A percentile compares a stretch with the other conserved stretches of the same genome.
Conservation (phyloP, 2,113 vertebrate genomes). For the Xiphophorus hellerii region DNA sequence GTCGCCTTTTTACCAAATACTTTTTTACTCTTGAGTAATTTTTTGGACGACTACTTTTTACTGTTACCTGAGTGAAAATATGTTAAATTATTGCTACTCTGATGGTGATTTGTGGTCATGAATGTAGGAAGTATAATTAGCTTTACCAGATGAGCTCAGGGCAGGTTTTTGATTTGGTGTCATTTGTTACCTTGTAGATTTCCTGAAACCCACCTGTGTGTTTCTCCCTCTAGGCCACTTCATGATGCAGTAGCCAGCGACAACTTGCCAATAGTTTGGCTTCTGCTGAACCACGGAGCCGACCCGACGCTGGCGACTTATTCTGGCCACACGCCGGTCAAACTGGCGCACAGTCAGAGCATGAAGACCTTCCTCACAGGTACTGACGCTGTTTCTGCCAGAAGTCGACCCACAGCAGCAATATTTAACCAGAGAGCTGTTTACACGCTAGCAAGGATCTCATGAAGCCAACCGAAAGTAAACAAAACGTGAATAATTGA, state of each 20-base stretch:
- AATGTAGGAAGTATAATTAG: not conserved
- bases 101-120: not conserved
- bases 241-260: slow-evolving; percentile 96
- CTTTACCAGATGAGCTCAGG: not conserved
- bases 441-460: not conserved
- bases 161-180: not conserved
- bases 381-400: slow-evolving; percentile 49
- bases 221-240: slow-evolving; percentile 83
- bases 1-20: too few species aligned
- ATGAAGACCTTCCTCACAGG: slow-evolving; percentile 95
- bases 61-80: too few species aligned
- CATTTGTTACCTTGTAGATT: too few species aligned
- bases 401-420: not conserved
- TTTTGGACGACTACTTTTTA: too few species aligned
- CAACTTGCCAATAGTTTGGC: slow-evolving; percentile 95
- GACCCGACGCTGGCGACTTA: slow-evolving; percentile 97
- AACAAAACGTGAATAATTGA: slow-evolving; percentile 19
- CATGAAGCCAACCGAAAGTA: slow-evolving; percentile 7
- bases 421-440: slow-evolving; percentile 1
- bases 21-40: too few species aligned
- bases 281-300: slow-evolving; percentile 95
- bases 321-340: slow-evolving; percentile 95
- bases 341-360: slow-evolving; percentile 89
- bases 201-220: too few species aligned
- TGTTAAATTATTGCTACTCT: too few species aligned